phyloP scores from a whole-genome alignment of 2,888 invertebrate species.

The Hirtodrosophila alboralis region DNA sequence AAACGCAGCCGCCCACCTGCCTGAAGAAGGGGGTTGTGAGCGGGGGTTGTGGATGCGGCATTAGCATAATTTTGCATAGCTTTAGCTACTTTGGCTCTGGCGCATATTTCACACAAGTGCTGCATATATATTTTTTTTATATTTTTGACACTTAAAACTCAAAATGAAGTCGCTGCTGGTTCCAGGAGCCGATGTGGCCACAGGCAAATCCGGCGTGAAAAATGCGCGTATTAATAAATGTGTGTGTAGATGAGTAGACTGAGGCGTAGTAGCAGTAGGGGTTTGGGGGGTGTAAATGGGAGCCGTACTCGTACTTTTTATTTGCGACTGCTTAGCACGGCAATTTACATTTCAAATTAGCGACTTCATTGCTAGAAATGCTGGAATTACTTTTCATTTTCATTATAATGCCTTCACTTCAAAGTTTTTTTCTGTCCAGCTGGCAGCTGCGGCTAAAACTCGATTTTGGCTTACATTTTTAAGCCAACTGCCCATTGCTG shows the following conservation, averaged over 20 bases:
- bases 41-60: slow-evolving; percentile 42
- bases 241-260: slow-evolving; percentile 25
- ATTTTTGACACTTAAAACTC: slow-evolving; percentile 72
- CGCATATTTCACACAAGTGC: slow-evolving; percentile 74
- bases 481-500: slow-evolving; percentile 46
- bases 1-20: slow-evolving; percentile 47
- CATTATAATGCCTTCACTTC: slow-evolving; percentile 34
- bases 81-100: slow-evolving; percentile 44
- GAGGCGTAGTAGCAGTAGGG: too few species aligned
- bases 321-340: slow-evolving; percentile 60
- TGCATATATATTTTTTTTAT: too few species aligned
- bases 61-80: slow-evolving; percentile 78
- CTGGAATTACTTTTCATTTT: slow-evolving; percentile 75
- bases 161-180: slow-evolving; percentile 71
- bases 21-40: too few species aligned
- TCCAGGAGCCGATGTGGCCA: slow-evolving; percentile 10
- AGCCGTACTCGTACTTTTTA: slow-evolving; percentile 16
- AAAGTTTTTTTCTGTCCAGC: slow-evolving; percentile 38
- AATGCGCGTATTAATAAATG: slow-evolving; percentile 73
- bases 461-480: slow-evolving; percentile 23
- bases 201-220: slow-evolving; percentile 66
- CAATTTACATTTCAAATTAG: slow-evolving; percentile 80
- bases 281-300: neutral
- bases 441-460: slow-evolving; percentile 16
- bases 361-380: slow-evolving; percentile 76